Conservation (phyloP, 2,888 invertebrate species). For the Mythimna impura region DNA sequence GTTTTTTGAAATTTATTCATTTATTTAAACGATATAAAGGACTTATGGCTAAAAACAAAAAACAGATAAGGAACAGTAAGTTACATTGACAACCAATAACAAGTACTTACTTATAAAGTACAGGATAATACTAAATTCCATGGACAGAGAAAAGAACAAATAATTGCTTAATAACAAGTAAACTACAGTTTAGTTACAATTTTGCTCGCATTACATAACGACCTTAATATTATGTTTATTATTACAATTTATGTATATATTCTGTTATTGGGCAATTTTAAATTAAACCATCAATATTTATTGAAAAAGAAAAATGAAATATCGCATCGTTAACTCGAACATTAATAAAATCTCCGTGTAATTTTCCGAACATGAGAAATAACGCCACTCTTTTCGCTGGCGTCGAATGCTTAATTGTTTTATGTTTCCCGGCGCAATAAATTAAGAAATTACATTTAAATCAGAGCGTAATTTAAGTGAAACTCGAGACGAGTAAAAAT, state of each 20-base stretch:
- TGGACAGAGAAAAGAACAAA: no score
- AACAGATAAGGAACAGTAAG: no score
- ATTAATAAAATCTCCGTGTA: slow-evolving; percentile 33
- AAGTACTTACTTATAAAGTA: no score
- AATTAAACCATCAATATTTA: neutral
- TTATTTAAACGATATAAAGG: no score
- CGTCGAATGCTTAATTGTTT: slow-evolving; percentile 60
- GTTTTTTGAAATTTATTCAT: neutral
- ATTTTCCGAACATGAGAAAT: slow-evolving; percentile 43
- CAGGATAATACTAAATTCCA: no score
- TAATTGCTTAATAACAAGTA: no score
- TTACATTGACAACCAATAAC: no score
- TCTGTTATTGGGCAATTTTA: slow-evolving; percentile 2
- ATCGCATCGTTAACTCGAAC: slow-evolving; percentile 11
- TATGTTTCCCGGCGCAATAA: slow-evolving; percentile 59
- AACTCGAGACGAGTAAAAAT: slow-evolving; percentile 57
- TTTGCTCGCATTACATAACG: no score
- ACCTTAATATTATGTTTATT: no score
- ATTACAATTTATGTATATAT: neutral
- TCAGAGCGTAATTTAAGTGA: slow-evolving; percentile 60
- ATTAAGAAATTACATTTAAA: slow-evolving; percentile 64
- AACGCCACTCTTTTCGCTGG: slow-evolving; percentile 34
- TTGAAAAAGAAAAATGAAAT: slow-evolving; percentile 20
- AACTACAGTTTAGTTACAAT: no score
- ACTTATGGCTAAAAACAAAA: no score